These are phyloP conservation scores for Diorhabda elongata DNA, from an alignment of 1,140 invertebrate species.

Conservation along the genomic window DNA sequence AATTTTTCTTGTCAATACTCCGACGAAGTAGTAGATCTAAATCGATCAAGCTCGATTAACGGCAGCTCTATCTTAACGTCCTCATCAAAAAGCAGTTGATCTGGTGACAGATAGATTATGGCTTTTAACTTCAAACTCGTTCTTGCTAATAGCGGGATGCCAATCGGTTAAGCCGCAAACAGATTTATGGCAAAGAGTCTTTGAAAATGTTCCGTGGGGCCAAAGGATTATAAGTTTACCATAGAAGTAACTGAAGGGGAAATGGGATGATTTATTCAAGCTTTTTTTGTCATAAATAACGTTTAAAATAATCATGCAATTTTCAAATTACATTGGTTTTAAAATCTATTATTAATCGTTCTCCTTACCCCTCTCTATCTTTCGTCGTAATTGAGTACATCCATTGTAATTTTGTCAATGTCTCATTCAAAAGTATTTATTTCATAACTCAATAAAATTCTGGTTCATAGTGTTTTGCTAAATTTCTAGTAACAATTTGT, in stretches of 20 bases:
- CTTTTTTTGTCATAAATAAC: too few relatives aligned
- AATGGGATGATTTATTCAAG: too few relatives aligned
- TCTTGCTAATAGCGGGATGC: conserved; percentile 14
- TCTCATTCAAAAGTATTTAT: too few relatives aligned
- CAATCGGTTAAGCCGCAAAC: conserved; percentile 1
- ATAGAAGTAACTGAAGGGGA: neutral
- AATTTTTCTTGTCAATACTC: neutral
- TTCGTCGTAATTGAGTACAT: too few relatives aligned
- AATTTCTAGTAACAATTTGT: too few relatives aligned
- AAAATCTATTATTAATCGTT: too few relatives aligned
- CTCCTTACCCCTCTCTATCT: too few relatives aligned
- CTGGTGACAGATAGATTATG: conserved; percentile 16
- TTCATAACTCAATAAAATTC: too few relatives aligned
- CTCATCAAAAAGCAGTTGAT: conserved; percentile 20
- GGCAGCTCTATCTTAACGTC: neutral
- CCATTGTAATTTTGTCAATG: too few relatives aligned
- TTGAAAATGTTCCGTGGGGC: conserved; percentile 10
- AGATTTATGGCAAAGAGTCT: conserved; percentile 14
- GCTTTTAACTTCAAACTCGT: conserved; percentile 15
- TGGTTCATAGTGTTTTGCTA: too few relatives aligned
- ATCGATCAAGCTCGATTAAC: conserved; percentile 7
- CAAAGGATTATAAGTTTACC: conserved; percentile 10
- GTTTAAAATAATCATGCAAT: too few relatives aligned
- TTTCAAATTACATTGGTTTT: too few relatives aligned
- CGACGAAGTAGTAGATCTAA: neutral